Base-by-base conservation (phyloP, 2,113 vertebrate species). In the Scomber scombrus region DNA sequence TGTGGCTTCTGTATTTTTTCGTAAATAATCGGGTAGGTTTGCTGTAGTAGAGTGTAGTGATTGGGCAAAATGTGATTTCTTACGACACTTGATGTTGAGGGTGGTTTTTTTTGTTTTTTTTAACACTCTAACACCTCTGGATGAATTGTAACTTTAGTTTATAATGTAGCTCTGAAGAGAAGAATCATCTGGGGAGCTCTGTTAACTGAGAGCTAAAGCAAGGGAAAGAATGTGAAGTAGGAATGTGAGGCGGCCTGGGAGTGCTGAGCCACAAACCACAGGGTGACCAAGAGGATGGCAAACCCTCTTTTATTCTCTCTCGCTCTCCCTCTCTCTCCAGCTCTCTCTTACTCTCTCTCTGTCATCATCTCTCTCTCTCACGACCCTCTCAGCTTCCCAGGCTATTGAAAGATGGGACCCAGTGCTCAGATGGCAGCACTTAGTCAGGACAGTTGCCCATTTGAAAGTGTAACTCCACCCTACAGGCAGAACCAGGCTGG, bases 381-480 rank as follows among this genome's bases (percentile, higher is more conserved):
- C 21, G 67, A 85, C 79, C 87, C 81, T 78, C 58, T 82, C 74
- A 47, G 81, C 87, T 71, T 87, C 60, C 56, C 81, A 54, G 54
- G 31, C 86, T 64, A 78, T 81, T 90, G 90, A 91, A 86, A 92
- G 85, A 90, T 85, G 64, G 84, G 84, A 91, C 82, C 67, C 82
- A 76, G 64, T 57, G 61, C 88, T 91, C 89, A 89, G 81, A 91
- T 87, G 87, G 85, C 89, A 90, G 82, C 89, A 88, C 84, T 91
- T 92, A 87, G 72, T 80, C 2, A 47, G 75, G 80, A 81, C 63
- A 79, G 85, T 81, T 76, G 86, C 76, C 86, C 84, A 86, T 89
- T 89, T 88, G 70, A 91, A 91, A 91, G 85, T 88, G 84, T 89
- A 89, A 86, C 91, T 85, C 85, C 86, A 84, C 79, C 92, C 91